Base-by-base conservation (phyloP, 2,888 invertebrate species). In the Taenaris catops region DNA sequence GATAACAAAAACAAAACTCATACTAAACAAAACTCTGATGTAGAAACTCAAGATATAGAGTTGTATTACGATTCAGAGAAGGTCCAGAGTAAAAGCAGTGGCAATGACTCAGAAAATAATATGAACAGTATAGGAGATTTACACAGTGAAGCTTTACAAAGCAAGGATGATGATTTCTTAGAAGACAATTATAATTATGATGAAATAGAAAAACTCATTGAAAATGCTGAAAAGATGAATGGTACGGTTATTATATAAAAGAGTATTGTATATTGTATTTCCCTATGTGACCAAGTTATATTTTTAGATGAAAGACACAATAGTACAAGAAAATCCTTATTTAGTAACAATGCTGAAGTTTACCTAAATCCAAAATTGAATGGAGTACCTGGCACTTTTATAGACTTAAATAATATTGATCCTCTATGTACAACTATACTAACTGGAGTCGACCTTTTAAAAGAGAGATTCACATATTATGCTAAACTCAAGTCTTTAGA, bases 401-500 rank as follows among this genome's bases (percentile, higher is more conserved):
- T 86, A 41, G 71, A 83, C 48, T 58, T 86, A 25, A 70, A 76
- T 49, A 63, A 57, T 7, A 49, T 41, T 37, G 61, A 56, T 35
- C 40, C 58, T 14, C 35, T 28, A 5, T 42, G 41, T 1, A 48
- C 66, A 45, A 73, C 58, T 42, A 74, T 81, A 42, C 58, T 89
- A 2, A 87, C 88, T 24, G 93, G 92, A 4, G 80, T 95, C 3
- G 88, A 90, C 43, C 76, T 89, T 35, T 80, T 96, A 16, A 90
- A 94, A 63, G 88, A 94, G 49, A 87, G 94, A 44, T 93, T 94
- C 61, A 76, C 91, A 18, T 90, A 91, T 57, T 94, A 95, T 52
- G 81, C 91, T 0, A 83, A 87, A 21, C 53, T 79, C 0, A 88
- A 88, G 38, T 89, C 89, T 14, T 68, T 76, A 1, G 81, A 79